Base-by-base conservation (phyloP, 2,888 invertebrate genomes). In the Melitaea athalia region DNA sequence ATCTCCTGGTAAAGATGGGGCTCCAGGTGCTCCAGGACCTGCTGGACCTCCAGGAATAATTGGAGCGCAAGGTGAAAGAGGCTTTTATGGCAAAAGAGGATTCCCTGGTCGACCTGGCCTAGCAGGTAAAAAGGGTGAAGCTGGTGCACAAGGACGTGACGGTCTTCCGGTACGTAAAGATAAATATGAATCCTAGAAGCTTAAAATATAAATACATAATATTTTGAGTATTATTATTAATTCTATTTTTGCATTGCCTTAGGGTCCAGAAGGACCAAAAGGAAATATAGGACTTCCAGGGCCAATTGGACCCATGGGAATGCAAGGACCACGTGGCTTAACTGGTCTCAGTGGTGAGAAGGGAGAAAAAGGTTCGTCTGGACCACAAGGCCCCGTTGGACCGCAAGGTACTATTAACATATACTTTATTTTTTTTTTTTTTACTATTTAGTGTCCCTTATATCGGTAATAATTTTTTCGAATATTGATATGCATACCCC, bases 1-100 rank as follows among this genome's bases (percentile, higher is more conserved):
- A 0, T 83, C 94, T 8, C 93, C 95, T 0, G 97, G 97, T n/a
- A 97, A 97, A 86, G 96, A 97, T 83, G 97, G 97, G 3, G 96
- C 95, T 79, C 86, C 94, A 2, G 97, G 97, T 0, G 81, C 95
- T 12, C 95, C 95, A 64, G 97, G 97, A 0, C 93, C 94, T 0
- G 85, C 92, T 2, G 95, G 95, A 0, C 91, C 93, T 0, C 87
- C 94, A 0, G 96, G 96, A 0, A 85, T 92, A 0, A 83, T 92
- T 1, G 96, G 96, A 11, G 92, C 94, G 3, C 89, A 95, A 42
- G 96, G 96, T 0, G 94, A 94, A 75, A 85, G 94, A 81, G 97
- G 97, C 4, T 95, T 95, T 81, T 95, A 96, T 5, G 97, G 97
- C 5, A 96, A 96, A 80, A 90, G 96, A 72, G 97, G 97, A 3